Percentiles rank a stretch among this genome's conserved stretches.
These are phyloP conservation scores for Catalaphyllia jardinei DNA, from an alignment of 64 coral and sea anemone species.

Conservation along the genomic window DNA sequence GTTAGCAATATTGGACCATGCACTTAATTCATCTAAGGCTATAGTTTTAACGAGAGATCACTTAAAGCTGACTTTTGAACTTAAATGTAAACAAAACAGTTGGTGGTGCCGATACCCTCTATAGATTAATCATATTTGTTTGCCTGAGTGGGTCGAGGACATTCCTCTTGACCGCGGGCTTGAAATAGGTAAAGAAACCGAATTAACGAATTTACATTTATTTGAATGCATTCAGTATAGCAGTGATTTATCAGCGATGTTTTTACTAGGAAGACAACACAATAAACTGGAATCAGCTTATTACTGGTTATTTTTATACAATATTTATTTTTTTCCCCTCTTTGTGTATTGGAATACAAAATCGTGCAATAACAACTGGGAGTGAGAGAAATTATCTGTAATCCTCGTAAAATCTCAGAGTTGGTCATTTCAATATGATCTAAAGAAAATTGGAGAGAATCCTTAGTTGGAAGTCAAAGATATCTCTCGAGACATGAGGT, in stretches of 20 bases:
- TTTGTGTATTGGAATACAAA: too few relatives aligned
- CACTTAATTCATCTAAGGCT: background rate
- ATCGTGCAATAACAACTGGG: too few relatives aligned
- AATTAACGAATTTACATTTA: background rate
- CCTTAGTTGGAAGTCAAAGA: background rate
- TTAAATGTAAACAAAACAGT: background rate
- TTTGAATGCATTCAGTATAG: too few relatives aligned
- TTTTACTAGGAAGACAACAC: too few relatives aligned
- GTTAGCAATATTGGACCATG: background rate
- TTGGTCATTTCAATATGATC: background rate
- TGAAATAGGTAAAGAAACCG: background rate
- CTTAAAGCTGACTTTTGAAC: background rate
- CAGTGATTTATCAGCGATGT: too few relatives aligned
- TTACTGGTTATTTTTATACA: too few relatives aligned
- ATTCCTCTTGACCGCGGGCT: background rate
- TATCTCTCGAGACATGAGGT: background rate
- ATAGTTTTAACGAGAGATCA: background rate
- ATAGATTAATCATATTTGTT: background rate
- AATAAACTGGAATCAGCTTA: too few relatives aligned
- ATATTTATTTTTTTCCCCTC: too few relatives aligned
- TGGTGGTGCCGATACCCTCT: background rate
- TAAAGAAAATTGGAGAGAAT: background rate
- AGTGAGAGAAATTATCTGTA: too few relatives aligned
- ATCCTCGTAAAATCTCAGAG: too few relatives aligned
- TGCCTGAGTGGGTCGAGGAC: background rate